phyloP scores from a whole-genome alignment of 2,113 vertebrate species.

The Blennius ocellaris region DNA sequence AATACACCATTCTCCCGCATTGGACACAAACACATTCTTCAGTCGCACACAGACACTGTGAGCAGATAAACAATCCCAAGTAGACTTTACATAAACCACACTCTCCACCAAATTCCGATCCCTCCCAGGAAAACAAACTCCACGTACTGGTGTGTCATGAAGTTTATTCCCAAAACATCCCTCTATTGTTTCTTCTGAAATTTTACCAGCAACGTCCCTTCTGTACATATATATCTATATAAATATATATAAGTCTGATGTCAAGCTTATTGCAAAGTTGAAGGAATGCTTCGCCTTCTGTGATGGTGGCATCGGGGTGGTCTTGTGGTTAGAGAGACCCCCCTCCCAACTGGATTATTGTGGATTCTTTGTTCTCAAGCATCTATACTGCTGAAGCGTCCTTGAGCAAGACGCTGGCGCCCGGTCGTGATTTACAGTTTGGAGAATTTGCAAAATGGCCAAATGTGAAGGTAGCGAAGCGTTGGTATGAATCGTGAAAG shows the following conservation, averaged over 20 bases:
- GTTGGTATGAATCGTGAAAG: slow-evolving; percentile 11
- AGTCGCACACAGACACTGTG: slow-evolving; percentile 30
- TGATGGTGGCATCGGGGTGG: slow-evolving; percentile 51
- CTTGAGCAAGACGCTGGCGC: slow-evolving; percentile 16
- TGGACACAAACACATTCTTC: slow-evolving; percentile 46
- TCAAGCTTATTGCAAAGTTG: slow-evolving; percentile 43
- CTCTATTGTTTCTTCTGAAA: slow-evolving; percentile 38
- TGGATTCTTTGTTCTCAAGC: slow-evolving; percentile 35
- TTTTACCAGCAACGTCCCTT: slow-evolving; percentile 21
- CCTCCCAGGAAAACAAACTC: slow-evolving; percentile 49
- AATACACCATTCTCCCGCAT: slow-evolving; percentile 8
- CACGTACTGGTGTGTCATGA: slow-evolving; percentile 4
- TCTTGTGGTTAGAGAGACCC: slow-evolving; percentile 44
- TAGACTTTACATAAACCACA: slow-evolving; percentile 54
- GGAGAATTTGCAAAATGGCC: slow-evolving; percentile 4
- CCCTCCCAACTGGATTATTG: slow-evolving; percentile 31
- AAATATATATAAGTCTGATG: slow-evolving; percentile 28
- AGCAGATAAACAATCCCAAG: slow-evolving; percentile 58
- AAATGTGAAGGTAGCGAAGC: neutral
- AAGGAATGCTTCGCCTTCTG: slow-evolving; percentile 26
- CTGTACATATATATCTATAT: slow-evolving; percentile 10
- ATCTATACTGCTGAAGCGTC: slow-evolving; percentile 29
- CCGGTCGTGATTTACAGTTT: neutral
- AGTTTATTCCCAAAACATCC: slow-evolving; percentile 60
- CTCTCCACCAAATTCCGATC: slow-evolving; percentile 49